Conservation (phyloP, 1,140 invertebrate genomes). For the Aphelenchoides fujianensis region DNA sequence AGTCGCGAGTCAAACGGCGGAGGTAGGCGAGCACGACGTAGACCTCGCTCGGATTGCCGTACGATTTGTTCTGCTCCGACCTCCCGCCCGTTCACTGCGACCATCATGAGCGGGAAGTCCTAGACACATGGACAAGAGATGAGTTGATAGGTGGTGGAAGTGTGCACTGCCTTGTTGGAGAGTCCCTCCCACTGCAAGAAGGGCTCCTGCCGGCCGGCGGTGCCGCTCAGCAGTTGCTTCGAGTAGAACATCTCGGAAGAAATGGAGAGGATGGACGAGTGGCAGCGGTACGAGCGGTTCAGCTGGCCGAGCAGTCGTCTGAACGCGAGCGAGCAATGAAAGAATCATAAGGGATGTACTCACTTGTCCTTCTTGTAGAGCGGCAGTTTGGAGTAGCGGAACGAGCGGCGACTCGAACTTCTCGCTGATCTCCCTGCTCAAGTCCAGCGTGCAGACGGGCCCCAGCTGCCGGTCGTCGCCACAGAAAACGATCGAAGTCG, state of each 20-base stretch:
- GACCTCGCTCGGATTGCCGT: neutral
- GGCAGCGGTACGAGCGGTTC: neutral
- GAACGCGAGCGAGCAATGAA: neutral
- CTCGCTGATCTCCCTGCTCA: neutral
- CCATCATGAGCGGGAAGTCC: conserved; percentile 12
- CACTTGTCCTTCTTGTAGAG: too few species aligned
- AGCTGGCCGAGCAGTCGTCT: conserved; percentile 16
- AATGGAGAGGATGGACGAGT: conserved; percentile 1
- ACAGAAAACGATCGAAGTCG: conserved; percentile 18
- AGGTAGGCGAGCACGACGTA: neutral
- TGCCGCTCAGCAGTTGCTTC: neutral
- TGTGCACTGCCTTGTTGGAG: neutral
- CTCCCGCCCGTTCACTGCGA: neutral
- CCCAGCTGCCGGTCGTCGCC: conserved; percentile 8
- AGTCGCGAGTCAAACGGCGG: neutral
- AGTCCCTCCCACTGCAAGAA: conserved; percentile 4
- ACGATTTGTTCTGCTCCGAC: neutral
- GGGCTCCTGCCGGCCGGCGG: neutral
- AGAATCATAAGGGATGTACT: too few species aligned
- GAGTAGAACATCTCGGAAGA: conserved; percentile 12
- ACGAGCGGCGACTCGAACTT: conserved; percentile 8
- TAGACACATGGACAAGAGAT: too few species aligned
- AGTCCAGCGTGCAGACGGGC: neutral
- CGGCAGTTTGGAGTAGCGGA: neutral
- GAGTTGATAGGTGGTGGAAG: too few species aligned